Base-by-base conservation (phyloP, 2,888 invertebrate species). In the Iselma pallidipennis region DNA sequence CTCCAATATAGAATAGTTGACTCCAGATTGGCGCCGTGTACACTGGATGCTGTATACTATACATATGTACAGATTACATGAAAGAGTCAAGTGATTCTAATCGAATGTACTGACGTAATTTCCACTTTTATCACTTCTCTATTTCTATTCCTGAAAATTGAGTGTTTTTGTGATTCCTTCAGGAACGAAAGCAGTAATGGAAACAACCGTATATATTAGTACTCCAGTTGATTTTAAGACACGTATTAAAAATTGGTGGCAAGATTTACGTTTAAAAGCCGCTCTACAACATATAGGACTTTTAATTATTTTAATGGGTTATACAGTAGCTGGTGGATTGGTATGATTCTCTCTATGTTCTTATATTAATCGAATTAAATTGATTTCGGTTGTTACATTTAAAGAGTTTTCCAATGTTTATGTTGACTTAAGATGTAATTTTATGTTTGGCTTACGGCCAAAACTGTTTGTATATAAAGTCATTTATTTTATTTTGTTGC, bases 311-410 rank as follows among this genome's bases (percentile, higher is more conserved):
- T 84, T 94, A 57, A 91, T 91, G 85, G 82, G 89, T 60, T 94
- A 93, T 75, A 92, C 92, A 0, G 89, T 88, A 28, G 87, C 89
- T 53, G 94, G 94, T 56, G 94, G 93, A 70, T 81, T 91, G 87
- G 93, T 93, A 83, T 87, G 89, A 42, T 50, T 55, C 21, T 48
- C 31, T 48, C 2, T 21, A 37, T 57, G 7, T 61, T 49, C 49
- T 57, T 25, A 45, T 29, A 59, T 52, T 7, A 14, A 59, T 14
- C 3, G 10, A 7, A 6, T 53, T 48, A 48, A 14, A 45, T 48
- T 28, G 21, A 59, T 54, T 31, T 45, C 25, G 12, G 29, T n/a
- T 48, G 29, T 54, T 31, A 45, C 23, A 9, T 10, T n/a, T n/a
- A n/a, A n/a, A n/a, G n/a, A n/a, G n/a, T n/a, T 45, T 23, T 31